Conservation (phyloP, 2,888 invertebrate species). For the Idaea biselata region DNA sequence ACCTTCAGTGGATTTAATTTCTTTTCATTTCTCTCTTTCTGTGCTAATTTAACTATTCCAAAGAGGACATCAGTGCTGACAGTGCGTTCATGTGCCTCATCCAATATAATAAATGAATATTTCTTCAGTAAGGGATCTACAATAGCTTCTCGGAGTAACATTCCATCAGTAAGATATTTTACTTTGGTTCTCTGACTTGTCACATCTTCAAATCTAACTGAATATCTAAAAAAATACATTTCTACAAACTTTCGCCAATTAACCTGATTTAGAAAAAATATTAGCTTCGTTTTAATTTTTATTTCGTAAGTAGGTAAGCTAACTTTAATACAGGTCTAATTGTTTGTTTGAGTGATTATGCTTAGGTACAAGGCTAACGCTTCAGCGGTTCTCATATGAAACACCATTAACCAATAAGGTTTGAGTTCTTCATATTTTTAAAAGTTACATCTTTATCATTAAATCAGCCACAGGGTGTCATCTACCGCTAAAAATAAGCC, state of each 20-base stretch:
- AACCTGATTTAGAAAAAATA: no score
- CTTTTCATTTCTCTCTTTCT: slow-evolving; percentile 84
- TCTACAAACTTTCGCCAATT: neutral
- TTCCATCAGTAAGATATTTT: slow-evolving; percentile 96
- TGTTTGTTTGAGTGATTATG: no score
- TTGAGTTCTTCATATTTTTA: no score
- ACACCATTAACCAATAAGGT: no score
- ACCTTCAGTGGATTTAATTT: slow-evolving; percentile 85
- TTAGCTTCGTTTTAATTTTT: no score
- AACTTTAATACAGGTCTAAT: no score
- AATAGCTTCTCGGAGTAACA: slow-evolving; percentile 94
- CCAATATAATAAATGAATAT: slow-evolving; percentile 92
- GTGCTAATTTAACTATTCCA: slow-evolving; percentile 94
- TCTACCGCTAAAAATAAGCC: no score
- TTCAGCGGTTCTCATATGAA: no score
- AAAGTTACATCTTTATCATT: no score
- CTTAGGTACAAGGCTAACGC: no score
- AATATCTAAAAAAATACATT: slow-evolving; percentile 79
- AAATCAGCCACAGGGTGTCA: no score
- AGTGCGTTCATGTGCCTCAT: slow-evolving; percentile 97
- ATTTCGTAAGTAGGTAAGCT: no score
- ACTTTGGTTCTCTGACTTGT: slow-evolving; percentile 90
- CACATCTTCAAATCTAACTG: slow-evolving; percentile 95
- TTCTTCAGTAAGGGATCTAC: slow-evolving; percentile 86
- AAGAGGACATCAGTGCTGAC: slow-evolving; percentile 96